These are phyloP conservation scores for Corythoichthys intestinalis DNA, from an alignment of 2,113 vertebrate genomes.

Conservation along the genomic window DNA sequence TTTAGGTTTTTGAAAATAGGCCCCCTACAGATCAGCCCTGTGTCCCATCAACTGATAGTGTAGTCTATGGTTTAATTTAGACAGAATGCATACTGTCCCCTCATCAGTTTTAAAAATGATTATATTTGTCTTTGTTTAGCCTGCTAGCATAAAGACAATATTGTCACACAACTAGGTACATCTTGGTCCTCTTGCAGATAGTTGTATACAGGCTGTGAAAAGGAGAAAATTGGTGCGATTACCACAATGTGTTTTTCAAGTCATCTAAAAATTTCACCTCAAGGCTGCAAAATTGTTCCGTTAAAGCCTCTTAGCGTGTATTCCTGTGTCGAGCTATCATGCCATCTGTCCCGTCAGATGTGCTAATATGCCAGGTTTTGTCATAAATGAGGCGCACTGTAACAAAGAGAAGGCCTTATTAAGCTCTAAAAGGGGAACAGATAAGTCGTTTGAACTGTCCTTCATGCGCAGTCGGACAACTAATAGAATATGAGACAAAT, in stretches of 20 bases:
- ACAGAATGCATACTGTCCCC: background rate
- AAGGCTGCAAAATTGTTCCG: slow-evolving; percentile 2
- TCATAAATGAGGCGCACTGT: slow-evolving; percentile 8
- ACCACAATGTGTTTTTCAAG: slow-evolving; percentile 12
- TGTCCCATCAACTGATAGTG: too few relatives aligned
- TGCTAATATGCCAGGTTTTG: slow-evolving; percentile 25
- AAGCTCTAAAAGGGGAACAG: background rate
- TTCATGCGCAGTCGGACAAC: background rate
- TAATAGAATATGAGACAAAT: background rate
- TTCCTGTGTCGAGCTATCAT: slow-evolving; percentile 4
- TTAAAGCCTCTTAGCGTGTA: slow-evolving; percentile 7
- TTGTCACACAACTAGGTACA: slow-evolving; percentile 11
- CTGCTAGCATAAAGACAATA: background rate
- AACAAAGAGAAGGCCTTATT: slow-evolving; percentile 19
- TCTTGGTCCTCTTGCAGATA: slow-evolving; percentile 13
- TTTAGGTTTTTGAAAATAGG: too few relatives aligned
- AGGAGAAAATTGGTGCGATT: slow-evolving; percentile 25
- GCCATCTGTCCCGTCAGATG: slow-evolving; percentile 30
- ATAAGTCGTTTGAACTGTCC: slow-evolving; percentile 9
- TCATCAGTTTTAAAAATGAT: background rate
- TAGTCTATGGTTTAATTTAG: background rate
- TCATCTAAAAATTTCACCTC: slow-evolving; percentile 20
- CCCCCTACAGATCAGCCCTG: too few relatives aligned
- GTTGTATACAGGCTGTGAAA: slow-evolving; percentile 31
- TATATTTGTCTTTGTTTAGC: slow-evolving; percentile 8